phyloP scores from a whole-genome alignment of 2,888 invertebrate genomes.

The Argyresthia albistria region DNA sequence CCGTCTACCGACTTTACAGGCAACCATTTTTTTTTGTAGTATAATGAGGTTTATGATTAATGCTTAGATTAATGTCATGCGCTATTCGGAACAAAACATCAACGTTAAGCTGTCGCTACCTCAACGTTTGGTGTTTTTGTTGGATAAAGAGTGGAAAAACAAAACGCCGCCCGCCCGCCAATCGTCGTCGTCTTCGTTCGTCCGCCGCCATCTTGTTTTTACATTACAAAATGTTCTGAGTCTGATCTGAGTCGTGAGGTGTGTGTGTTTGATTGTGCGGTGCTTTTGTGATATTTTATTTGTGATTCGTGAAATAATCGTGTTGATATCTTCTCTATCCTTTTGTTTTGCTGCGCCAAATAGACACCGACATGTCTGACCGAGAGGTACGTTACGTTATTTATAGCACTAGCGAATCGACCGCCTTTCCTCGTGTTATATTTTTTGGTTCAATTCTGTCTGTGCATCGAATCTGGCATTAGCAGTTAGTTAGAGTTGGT shows the following conservation, averaged over 20 bases:
- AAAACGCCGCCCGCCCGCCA: background rate
- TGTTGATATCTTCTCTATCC: slow-evolving; percentile 22
- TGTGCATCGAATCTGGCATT: slow-evolving; percentile 10
- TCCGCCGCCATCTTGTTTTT: slow-evolving; percentile 46
- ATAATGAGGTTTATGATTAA: too few relatives aligned
- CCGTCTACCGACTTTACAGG: too few relatives aligned
- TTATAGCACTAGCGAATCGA: slow-evolving; percentile 21
- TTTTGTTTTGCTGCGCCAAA: slow-evolving; percentile 22
- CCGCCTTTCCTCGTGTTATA: slow-evolving; percentile 45
- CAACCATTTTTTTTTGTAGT: too few relatives aligned
- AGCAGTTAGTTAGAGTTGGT: background rate
- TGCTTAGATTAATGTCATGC: background rate
- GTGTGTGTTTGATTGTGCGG: slow-evolving; percentile 19
- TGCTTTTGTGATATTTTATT: slow-evolving; percentile 31
- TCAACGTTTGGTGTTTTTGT: background rate
- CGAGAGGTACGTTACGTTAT: slow-evolving; percentile 61
- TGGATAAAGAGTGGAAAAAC: background rate
- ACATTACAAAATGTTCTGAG: slow-evolving; percentile 36
- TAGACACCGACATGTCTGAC: slow-evolving; percentile 44
- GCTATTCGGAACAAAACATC: background rate
- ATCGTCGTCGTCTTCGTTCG: slow-evolving; percentile 8
- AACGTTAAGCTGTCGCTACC: background rate
- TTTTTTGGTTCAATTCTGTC: slow-evolving; percentile 16
- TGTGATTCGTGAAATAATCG: slow-evolving; percentile 35
- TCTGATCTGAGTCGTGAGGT: slow-evolving; percentile 12